phyloP scores from a whole-genome alignment of 37 sponge, comb jelly and placozoan genomes.

The Trichoplax adhaerens region DNA sequence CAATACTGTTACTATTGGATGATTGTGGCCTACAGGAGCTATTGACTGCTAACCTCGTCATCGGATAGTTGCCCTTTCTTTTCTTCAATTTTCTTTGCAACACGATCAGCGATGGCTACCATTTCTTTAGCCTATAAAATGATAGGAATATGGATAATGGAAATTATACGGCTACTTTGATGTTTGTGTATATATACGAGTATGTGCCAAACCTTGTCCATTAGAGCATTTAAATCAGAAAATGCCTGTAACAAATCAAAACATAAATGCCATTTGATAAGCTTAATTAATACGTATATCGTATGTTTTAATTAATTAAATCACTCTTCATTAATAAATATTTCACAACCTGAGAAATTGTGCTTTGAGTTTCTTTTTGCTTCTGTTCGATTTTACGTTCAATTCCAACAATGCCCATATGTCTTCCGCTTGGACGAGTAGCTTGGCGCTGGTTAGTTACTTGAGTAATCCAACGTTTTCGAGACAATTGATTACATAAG shows the following conservation, averaged over 20 bases:
- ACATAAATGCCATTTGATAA: background rate
- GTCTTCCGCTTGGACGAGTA: no score
- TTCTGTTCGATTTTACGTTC: constrained; percentile 73
- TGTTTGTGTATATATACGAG: background rate
- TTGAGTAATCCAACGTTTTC: no score
- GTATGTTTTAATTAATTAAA: no score
- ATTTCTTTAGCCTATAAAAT: constrained; percentile 62
- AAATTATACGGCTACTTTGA: constrained; percentile 2
- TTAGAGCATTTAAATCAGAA: constrained; percentile 84
- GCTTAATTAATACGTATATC: no score
- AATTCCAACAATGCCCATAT: constrained; percentile 66
- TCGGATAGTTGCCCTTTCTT: constrained; percentile 72
- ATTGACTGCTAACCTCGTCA: constrained; percentile 39
- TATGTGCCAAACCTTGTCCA: constrained; percentile 46
- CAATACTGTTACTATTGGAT: background rate
- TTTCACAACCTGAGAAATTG: constrained; percentile 10
- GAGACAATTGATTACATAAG: no score
- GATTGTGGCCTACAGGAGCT: background rate
- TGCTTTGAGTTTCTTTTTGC: constrained; percentile 38
- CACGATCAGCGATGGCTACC: constrained; percentile 68
- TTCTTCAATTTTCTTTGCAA: constrained; percentile 74
- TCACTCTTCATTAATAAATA: no score
- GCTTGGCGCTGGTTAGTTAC: no score
- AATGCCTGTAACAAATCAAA: constrained; percentile 36
- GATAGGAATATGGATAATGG: background rate